Percentiles rank a stretch among this genome's conserved stretches.
phyloP scores from a whole-genome alignment of 2,797 vertebrate species.

The Muscicapa comitata region DNA sequence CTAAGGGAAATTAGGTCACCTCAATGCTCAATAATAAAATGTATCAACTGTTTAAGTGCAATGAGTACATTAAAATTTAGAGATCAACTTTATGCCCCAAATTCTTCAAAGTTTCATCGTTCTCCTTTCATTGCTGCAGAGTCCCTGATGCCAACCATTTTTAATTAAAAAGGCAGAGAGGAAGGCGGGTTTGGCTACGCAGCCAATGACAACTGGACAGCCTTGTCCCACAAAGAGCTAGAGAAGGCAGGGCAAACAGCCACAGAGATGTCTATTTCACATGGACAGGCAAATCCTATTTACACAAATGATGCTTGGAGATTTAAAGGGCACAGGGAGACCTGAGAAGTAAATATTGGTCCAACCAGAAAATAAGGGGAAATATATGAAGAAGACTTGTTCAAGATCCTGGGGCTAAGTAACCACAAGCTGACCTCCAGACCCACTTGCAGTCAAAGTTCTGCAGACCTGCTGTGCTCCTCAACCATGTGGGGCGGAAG shows the following conservation, averaged over 20 bases:
- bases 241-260: not conserved
- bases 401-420: not conserved
- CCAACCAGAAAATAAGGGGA: not conserved
- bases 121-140: conserved; percentile 34
- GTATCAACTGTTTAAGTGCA: conserved; percentile 66
- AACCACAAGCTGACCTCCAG: not conserved
- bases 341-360: not conserved
- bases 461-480: conserved; percentile 32
- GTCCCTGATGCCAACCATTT: conserved; percentile 21
- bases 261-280: not conserved
- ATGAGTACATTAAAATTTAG: conserved; percentile 59
- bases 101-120: conserved; percentile 52
- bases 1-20: conserved; percentile 76
- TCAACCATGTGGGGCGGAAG: not conserved
- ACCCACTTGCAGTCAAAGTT: not conserved
- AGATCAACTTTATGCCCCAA: conserved; percentile 33
- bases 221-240: not conserved
- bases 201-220: not conserved
- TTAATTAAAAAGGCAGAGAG: conserved; percentile 54
- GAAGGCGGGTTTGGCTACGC: not conserved
- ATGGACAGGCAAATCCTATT: not conserved
- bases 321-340: not conserved
- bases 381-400: not conserved
- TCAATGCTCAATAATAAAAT: conserved; percentile 72
- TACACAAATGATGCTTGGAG: not conserved